phyloP scores from a whole-genome alignment of 1,140 invertebrate genomes.

The Formica exsecta region DNA sequence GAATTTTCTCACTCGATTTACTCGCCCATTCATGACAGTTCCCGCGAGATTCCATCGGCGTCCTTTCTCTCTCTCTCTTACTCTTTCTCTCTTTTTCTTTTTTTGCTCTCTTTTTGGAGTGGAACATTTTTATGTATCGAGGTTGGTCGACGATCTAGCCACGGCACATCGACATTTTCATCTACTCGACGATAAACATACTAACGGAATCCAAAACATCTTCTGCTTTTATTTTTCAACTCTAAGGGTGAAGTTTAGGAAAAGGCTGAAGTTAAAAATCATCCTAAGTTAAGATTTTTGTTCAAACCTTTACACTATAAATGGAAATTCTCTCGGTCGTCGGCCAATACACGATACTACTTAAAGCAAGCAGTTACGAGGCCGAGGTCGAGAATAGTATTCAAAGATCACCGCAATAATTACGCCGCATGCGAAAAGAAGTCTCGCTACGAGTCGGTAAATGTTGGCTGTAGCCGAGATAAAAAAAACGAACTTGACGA shows the following conservation, averaged over 20 bases:
- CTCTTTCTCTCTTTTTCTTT: too few relatives aligned
- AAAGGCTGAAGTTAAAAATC: slow-evolving; percentile 35
- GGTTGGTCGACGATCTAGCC: slow-evolving; percentile 25
- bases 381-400: background rate
- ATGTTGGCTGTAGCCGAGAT: background rate
- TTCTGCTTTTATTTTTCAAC: slow-evolving; percentile 20
- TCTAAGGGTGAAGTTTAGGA: background rate
- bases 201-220: slow-evolving; percentile 22
- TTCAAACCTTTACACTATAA: slow-evolving; percentile 47
- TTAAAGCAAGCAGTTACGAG: slow-evolving; percentile 23
- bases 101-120: background rate
- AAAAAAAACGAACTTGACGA: slow-evolving; percentile 13
- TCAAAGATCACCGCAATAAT: background rate
- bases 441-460: slow-evolving; percentile 14
- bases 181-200: slow-evolving; percentile 25
- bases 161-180: background rate
- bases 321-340: slow-evolving; percentile 41
- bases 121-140: slow-evolving; percentile 45
- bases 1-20: slow-evolving; percentile 56
- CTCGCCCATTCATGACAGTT: background rate
- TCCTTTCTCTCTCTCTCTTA: background rate
- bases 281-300: slow-evolving; percentile 34
- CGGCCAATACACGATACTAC: slow-evolving; percentile 7
- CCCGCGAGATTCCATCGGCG: slow-evolving; percentile 61
- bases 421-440: background rate